A percentile compares a stretch with the other conserved stretches of the same genome.
phyloP scores from a whole-genome alignment of 2,113 vertebrate species.

The Gila orcuttii region DNA sequence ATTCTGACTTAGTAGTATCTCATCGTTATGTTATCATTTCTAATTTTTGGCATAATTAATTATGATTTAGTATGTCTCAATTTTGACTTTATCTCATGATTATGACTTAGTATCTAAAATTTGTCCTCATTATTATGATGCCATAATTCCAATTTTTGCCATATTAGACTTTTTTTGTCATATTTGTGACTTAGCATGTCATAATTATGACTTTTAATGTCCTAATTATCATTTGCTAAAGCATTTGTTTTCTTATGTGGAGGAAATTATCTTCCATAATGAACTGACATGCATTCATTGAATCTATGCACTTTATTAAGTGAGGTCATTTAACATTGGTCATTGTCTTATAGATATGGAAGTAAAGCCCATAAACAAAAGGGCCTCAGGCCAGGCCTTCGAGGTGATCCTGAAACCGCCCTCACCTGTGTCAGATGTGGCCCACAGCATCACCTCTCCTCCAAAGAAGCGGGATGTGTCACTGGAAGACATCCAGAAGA shows the following conservation, averaged over 20 bases:
- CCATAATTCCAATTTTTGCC: neutral
- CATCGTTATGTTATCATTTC: neutral
- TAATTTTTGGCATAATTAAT: neutral
- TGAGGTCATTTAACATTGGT: neutral
- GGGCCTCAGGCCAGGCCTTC: slow-evolving; percentile 95
- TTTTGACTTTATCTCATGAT: too few relatives aligned
- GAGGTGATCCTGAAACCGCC: slow-evolving; percentile 97
- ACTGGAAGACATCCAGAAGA: slow-evolving; percentile 95
- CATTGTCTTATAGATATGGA: slow-evolving; percentile 86
- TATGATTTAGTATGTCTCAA: neutral
- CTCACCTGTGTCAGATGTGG: slow-evolving; percentile 88
- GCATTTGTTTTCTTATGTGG: neutral
- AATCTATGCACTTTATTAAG: neutral
- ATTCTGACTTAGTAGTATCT: neutral
- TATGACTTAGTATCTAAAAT: neutral
- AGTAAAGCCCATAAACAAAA: slow-evolving; percentile 95
- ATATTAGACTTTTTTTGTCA: neutral
- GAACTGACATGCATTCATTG: neutral
- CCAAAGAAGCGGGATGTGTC: slow-evolving; percentile 94
- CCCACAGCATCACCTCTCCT: slow-evolving; percentile 84
- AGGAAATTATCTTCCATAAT: too few relatives aligned
- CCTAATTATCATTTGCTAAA: neutral
- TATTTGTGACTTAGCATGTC: neutral
- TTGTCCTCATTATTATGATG: neutral
- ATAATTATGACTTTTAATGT: neutral